phyloP scores from a whole-genome alignment of 2,113 vertebrate genomes.

The Antennarius striatus region DNA sequence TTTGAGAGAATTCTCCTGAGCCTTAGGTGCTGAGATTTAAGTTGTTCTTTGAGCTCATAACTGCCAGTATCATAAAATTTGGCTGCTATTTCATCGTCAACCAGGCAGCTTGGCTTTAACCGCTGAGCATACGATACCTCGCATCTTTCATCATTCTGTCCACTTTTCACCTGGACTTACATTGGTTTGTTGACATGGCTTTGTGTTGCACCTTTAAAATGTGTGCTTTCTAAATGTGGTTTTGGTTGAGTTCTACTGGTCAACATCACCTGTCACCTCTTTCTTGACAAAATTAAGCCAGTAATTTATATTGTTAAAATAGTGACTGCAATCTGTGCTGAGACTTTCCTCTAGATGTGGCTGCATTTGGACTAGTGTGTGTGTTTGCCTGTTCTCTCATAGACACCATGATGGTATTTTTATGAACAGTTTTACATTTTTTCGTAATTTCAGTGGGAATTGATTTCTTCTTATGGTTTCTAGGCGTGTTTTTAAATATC shows the following conservation, averaged over 20 bases:
- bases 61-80: conserved; percentile 41
- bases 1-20: conserved; percentile 51
- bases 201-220: conserved; percentile 3
- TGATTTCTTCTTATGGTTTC: conserved; percentile 5
- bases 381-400: conserved; percentile 1
- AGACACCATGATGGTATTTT: neutral
- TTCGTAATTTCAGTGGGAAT: neutral
- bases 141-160: conserved; percentile 12
- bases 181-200: conserved; percentile 10
- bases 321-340: conserved; percentile 4
- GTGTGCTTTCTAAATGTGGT: conserved; percentile 17
- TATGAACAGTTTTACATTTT: conserved; percentile 4
- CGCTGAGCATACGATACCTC: conserved; percentile 18
- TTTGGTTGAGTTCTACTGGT: conserved; percentile 29
- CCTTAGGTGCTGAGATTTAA: conserved; percentile 37
- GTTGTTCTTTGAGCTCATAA: conserved; percentile 25
- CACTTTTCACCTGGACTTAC: conserved; percentile 11
- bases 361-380: neutral
- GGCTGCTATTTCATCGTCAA: conserved; percentile 33
- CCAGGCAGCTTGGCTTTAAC: neutral
- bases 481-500: neutral
- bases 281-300: conserved; percentile 26
- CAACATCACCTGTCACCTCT: conserved; percentile 21
- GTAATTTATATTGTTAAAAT: conserved; percentile 11
- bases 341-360: conserved; percentile 20